phyloP scores from a whole-genome alignment of 2,888 invertebrate species.

The Drosophila acutilabella region DNA sequence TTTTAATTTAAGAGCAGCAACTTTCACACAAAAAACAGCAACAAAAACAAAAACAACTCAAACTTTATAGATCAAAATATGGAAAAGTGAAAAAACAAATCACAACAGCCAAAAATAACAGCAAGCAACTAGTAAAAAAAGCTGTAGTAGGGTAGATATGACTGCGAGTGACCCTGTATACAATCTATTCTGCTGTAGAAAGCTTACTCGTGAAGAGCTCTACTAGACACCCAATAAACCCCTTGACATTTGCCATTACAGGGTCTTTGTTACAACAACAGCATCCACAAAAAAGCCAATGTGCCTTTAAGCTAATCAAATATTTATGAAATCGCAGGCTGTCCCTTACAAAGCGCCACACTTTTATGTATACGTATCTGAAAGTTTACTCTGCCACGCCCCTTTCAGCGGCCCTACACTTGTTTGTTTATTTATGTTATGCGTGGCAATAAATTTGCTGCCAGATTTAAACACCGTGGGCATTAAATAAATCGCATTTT shows the following conservation, averaged over 20 bases:
- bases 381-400: not conserved
- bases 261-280: slow-evolving; percentile 1
- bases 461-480: slow-evolving; percentile 35
- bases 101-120: slow-evolving; percentile 5
- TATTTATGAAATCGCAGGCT: slow-evolving; percentile 65
- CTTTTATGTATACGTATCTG: slow-evolving; percentile 8
- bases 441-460: slow-evolving; percentile 47
- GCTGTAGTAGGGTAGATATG: not conserved
- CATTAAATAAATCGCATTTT: slow-evolving; percentile 53
- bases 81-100: slow-evolving; percentile 15
- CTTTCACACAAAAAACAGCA: not conserved
- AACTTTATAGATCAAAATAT: slow-evolving; percentile 33
- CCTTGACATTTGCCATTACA: not conserved
- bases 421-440: slow-evolving; percentile 44
- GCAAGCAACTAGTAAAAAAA: not conserved
- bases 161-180: not conserved
- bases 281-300: slow-evolving; percentile 12
- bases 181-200: too few relatives aligned
- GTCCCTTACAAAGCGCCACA: slow-evolving; percentile 21
- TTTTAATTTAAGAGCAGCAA: slow-evolving; percentile 43
- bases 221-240: not conserved
- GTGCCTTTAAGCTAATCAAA: slow-evolving; percentile 67
- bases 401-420: not conserved
- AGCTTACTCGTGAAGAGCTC: too few relatives aligned
- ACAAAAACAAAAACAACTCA: slow-evolving; percentile 7